Percentiles rank a stretch among this genome's conserved stretches.
phyloP scores from a whole-genome alignment of 2,888 invertebrate species.

The Norana najaformis region DNA sequence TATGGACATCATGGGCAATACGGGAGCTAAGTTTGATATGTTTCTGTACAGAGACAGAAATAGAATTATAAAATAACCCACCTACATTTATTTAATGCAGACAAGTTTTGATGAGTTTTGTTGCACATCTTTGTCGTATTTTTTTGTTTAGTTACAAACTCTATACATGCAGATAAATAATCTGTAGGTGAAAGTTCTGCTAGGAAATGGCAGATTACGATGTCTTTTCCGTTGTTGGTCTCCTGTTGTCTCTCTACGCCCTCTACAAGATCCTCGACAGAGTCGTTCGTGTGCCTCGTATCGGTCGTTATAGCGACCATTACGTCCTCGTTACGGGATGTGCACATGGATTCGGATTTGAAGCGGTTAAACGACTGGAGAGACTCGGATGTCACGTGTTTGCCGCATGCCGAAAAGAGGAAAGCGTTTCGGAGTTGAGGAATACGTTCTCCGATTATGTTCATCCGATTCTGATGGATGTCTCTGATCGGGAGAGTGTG shows the following conservation, averaged over 20 bases:
- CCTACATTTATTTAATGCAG: not conserved
- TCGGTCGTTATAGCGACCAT: not conserved
- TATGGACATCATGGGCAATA: no score
- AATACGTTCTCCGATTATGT: slow-evolving; percentile 27
- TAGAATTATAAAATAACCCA: no score
- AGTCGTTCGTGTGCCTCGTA: not conserved
- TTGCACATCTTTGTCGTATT: not conserved
- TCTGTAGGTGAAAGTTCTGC: not conserved
- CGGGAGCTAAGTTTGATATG: no score
- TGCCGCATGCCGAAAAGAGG: slow-evolving; percentile 36
- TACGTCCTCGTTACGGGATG: slow-evolving; percentile 38
- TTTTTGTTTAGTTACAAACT: not conserved
- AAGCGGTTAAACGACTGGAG: slow-evolving; percentile 29
- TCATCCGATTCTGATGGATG: slow-evolving; percentile 17
- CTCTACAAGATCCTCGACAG: slow-evolving; percentile 25
- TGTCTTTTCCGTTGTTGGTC: not conserved
- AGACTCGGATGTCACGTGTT: slow-evolving; percentile 33
- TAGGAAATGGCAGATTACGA: not conserved
- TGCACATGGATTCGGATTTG: slow-evolving; percentile 35
- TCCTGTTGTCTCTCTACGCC: not conserved
- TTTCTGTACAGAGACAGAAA: no score
- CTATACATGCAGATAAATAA: no score
- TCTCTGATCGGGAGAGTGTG: not conserved
- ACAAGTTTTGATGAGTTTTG: no score
- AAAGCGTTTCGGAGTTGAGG: slow-evolving; percentile 33